These are phyloP conservation scores for Mirza zaza DNA, from an alignment of 2,113 vertebrate genomes.

Conservation along the genomic window DNA sequence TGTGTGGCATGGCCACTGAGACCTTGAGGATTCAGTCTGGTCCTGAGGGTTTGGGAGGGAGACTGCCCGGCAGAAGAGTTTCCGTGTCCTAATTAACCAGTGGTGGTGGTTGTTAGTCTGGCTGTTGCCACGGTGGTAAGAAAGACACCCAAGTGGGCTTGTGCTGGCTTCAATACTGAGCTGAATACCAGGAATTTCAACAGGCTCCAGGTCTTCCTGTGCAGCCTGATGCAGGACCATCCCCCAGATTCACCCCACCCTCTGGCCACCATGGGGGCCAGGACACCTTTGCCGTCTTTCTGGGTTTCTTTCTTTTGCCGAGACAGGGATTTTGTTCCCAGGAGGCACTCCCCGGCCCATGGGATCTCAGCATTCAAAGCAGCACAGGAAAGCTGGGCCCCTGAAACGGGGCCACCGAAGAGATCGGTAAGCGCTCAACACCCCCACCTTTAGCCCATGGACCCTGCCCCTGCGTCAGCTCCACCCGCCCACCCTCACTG, in stretches of 20 bases:
- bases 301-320: slow-evolving; percentile 59
- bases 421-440: slow-evolving; percentile 72
- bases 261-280: slow-evolving; percentile 14
- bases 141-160: slow-evolving; percentile 2
- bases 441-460: not conserved
- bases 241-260: not conserved
- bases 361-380: slow-evolving; percentile 79
- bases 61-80: not conserved
- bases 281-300: not conserved
- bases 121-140: slow-evolving; percentile 16
- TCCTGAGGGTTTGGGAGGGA: slow-evolving; percentile 3
- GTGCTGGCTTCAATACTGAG: not conserved
- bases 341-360: slow-evolving; percentile 69
- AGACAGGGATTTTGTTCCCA: slow-evolving; percentile 78
- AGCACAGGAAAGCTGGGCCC: slow-evolving; percentile 67
- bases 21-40: not conserved
- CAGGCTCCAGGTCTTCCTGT: not conserved
- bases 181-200: not conserved
- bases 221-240: not conserved
- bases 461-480: not conserved
- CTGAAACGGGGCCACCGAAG: slow-evolving; percentile 74
- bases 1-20: slow-evolving; percentile 31
- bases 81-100: not conserved
- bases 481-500: not conserved
- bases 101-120: not conserved